phyloP scores from a whole-genome alignment of 2,113 vertebrate species.

The Ifrita kowaldi region DNA sequence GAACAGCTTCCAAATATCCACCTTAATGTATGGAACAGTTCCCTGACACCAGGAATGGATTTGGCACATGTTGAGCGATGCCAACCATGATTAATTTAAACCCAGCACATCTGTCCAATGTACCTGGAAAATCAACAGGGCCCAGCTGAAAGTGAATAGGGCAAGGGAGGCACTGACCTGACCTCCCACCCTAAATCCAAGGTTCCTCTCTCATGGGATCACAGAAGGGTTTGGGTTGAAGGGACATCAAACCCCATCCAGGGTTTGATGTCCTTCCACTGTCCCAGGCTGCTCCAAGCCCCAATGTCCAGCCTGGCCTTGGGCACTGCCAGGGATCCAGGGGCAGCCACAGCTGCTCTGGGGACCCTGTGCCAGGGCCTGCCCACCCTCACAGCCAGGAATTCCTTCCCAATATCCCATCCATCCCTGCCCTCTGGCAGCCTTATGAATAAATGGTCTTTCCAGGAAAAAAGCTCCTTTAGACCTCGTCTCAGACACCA shows the following conservation, averaged over 20 bases:
- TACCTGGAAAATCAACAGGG: background rate
- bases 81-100: background rate
- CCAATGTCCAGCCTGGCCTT: background rate
- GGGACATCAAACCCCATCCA: rapidly evolving
- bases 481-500: background rate
- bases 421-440: background rate
- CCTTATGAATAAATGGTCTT: background rate
- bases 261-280: too few species aligned
- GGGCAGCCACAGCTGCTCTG: background rate
- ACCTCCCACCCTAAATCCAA: background rate
- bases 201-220: background rate
- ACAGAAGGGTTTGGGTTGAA: background rate
- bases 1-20: background rate
- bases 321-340: background rate
- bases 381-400: background rate
- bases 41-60: background rate
- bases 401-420: background rate
- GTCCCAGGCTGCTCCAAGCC: background rate
- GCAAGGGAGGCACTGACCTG: background rate
- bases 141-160: rapidly evolving
- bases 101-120: background rate
- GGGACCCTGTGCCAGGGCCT: background rate
- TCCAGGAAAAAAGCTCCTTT: background rate
- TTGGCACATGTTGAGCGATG: background rate
- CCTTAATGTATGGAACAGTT: background rate